Conservation (phyloP, 2,113 vertebrate species). For the Paradoxurus hermaphroditus region DNA sequence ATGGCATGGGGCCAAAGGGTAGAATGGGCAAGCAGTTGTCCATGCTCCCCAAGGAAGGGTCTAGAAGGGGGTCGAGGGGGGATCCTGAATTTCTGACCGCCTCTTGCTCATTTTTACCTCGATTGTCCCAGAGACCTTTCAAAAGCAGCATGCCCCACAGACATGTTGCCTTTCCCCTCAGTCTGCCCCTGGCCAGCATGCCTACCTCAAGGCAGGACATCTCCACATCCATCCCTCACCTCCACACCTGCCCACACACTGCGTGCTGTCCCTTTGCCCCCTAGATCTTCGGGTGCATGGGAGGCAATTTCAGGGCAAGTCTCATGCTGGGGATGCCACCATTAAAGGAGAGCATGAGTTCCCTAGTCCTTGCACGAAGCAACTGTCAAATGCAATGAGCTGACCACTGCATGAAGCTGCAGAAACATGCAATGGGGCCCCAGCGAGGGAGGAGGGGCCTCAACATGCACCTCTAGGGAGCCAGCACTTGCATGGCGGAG, state of each 20-base stretch:
- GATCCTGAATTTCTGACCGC: neutral
- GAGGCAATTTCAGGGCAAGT: neutral
- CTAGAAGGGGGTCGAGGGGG: neutral
- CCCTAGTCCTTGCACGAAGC: neutral
- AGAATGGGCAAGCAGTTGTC: neutral
- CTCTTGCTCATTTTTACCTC: neutral
- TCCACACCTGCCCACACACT: neutral
- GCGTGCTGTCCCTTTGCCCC: neutral
- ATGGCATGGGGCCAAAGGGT: neutral
- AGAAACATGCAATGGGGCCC: neutral
- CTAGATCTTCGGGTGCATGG: neutral
- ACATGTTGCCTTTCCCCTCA: neutral
- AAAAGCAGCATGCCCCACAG: neutral
- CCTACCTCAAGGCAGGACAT: neutral
- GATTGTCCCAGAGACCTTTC: neutral
- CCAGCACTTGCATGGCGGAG: neutral
- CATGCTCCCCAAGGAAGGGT: neutral
- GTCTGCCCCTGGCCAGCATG: accelerated
- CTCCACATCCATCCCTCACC: neutral
- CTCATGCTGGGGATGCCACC: neutral
- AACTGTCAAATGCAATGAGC: neutral
- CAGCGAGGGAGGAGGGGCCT: neutral
- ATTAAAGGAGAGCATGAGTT: neutral
- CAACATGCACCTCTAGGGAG: neutral
- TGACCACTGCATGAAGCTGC: neutral